These are phyloP conservation scores for Manacus vitellinus DNA, from an alignment of 2,113 vertebrate genomes.

Conservation along the genomic window DNA sequence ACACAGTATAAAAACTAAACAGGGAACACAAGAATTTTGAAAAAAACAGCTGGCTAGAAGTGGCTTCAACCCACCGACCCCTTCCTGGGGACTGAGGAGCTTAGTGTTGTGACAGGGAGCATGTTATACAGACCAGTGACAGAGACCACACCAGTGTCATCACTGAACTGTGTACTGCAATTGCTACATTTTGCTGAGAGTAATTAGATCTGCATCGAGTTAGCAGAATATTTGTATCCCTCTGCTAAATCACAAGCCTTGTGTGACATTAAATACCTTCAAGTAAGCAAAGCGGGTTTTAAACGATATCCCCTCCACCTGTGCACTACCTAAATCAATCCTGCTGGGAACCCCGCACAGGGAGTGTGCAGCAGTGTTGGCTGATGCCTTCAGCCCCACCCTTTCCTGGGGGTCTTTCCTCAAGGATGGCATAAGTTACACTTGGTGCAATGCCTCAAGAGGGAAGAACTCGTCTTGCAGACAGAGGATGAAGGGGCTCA, in stretches of 20 bases:
- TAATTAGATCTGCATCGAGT: not conserved
- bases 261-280: not conserved
- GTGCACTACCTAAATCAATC: not conserved
- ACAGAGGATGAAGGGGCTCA: not conserved
- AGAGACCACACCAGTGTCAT: not conserved
- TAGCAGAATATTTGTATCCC: not conserved
- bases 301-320: not conserved
- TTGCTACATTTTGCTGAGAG: not conserved
- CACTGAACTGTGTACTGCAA: not conserved
- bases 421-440: not conserved
- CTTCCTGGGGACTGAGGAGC: not conserved
- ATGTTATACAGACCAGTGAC: rapidly evolving
- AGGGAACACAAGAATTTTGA: not conserved
- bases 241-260: not conserved
- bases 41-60: not conserved
- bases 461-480: not conserved
- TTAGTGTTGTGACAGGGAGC: rapidly evolving
- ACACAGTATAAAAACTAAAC: not conserved
- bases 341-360: not conserved
- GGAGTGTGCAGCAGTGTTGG: not conserved
- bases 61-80: not conserved
- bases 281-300: not conserved
- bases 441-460: not conserved
- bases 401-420: not conserved
- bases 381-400: not conserved